Base-by-base conservation (phyloP, 2,888 invertebrate species). In the Melinopterus prodromus region DNA sequence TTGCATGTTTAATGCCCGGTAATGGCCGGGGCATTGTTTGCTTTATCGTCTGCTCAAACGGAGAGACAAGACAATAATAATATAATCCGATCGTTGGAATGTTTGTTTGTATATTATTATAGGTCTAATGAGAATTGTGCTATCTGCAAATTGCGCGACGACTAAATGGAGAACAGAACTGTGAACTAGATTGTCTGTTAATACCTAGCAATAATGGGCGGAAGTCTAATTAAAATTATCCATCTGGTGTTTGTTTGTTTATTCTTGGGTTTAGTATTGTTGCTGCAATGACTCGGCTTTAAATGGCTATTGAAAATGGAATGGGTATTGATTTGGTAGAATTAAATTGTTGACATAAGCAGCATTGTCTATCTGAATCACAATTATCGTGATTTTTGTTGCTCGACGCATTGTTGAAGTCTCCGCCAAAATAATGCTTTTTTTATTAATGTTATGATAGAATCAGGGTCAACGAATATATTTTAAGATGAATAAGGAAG, bases 1-100 rank as follows among this genome's bases (percentile, higher is more conserved):
- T 74, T 74, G 74, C 74, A 74, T 74, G 74, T 74, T 74, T 74
- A 37, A 37, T 15, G 36, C 35, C 35, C 74, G 74, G 35, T 74
- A 74, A 74, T 74, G 74, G 74, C 35, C 74, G n/a, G 74, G n/a
- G 74, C 35, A 74, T 74, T 74, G 74, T 74, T 74, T 74, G 37
- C 36, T 35, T 37, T 37, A 37, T 37, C 74, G 26, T 26, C 35
- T 26, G 74, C 74, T 35, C 37, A 74, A 74, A 74, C 37, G 74
- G 74, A 16, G 74, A 26, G 74, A 74, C 74, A 36, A 35, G 35
- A 74, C 35, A 53, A 53, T 53, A 53, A 53, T 53, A 53, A 53
- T 53, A 53, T 53, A 53, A 53, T 53, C 53, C 53, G 53, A 53
- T 53, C 38, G 53, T 53, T 53, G 53, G 53, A 53, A 53, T 53